Evolutionary conservation across 2,113 vertebrate species (phyloP).

Genomic region (Corydoras sp.): DNA sequence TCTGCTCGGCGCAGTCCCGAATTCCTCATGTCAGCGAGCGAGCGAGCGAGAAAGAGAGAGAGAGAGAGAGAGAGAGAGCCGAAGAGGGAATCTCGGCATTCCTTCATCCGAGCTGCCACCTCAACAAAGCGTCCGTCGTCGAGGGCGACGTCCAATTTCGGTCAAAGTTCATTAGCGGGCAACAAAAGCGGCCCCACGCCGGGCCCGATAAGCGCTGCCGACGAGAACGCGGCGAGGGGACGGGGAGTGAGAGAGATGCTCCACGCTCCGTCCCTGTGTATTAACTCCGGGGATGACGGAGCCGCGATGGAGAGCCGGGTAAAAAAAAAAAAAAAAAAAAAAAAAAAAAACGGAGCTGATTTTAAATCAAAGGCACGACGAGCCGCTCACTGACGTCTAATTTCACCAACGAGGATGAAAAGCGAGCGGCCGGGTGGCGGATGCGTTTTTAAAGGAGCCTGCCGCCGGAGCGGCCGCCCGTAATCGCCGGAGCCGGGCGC

Average conservation of each 20-base stretch:
- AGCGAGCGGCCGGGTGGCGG: constrained; percentile 42
- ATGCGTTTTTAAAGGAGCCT: constrained; percentile 44
- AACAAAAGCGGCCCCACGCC: constrained; percentile 66
- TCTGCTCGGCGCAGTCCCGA: constrained; percentile 46
- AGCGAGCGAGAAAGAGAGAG: constrained; percentile 15
- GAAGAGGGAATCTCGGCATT: constrained; percentile 41
- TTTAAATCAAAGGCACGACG: constrained; percentile 30
- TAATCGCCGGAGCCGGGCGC: constrained; percentile 57
- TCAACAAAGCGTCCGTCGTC: constrained; percentile 71
- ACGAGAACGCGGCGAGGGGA: constrained; percentile 46
- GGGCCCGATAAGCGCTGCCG: constrained; percentile 63
- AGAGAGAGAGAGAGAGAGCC: not conserved
- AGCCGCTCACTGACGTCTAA: constrained; percentile 43
- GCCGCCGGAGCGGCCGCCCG: constrained; percentile 39
- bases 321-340: no score
- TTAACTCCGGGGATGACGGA: no score
- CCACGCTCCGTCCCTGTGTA: no score
- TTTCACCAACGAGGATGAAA: constrained; percentile 35
- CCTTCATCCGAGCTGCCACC: constrained; percentile 52
- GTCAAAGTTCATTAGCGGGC: constrained; percentile 73
- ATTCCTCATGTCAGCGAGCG: constrained; percentile 58
- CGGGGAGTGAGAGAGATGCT: constrained; percentile 11
- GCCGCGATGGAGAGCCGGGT: no score
- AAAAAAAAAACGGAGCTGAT: constrained; percentile 10
- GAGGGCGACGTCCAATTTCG: constrained; percentile 77